Percentiles rank a stretch among this genome's conserved stretches.
Conservation (phyloP, 2,797 vertebrate species). For the Otus scops region DNA sequence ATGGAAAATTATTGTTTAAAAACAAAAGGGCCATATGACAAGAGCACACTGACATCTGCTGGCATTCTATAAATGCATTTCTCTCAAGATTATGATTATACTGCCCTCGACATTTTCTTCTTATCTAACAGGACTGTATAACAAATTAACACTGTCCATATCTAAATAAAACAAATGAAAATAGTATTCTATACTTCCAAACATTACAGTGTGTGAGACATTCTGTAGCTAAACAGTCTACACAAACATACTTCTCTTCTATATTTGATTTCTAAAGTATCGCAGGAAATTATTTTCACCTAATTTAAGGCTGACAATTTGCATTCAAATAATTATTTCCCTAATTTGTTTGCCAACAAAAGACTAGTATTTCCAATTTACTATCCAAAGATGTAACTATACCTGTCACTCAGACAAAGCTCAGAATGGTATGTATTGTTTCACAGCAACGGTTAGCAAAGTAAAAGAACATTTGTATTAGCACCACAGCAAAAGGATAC, state of each 20-base stretch:
- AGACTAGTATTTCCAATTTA: background rate
- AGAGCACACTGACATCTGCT: constrained; percentile 80
- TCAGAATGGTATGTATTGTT: background rate
- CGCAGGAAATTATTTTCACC: background rate
- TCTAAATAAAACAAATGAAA: background rate
- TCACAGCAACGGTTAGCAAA: background rate
- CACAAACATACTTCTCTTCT: background rate
- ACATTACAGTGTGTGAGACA: background rate
- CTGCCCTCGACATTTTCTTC: background rate
- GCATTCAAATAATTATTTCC: background rate
- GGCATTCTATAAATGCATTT: constrained; percentile 51
- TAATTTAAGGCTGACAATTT: background rate
- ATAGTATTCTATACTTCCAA: background rate
- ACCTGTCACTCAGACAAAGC: background rate
- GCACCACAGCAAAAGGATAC: background rate
- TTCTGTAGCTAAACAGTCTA: background rate
- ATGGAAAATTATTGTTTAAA: background rate
- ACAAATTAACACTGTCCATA: background rate
- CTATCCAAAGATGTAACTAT: background rate
- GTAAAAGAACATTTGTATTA: background rate
- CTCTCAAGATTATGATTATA: background rate
- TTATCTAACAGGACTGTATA: background rate
- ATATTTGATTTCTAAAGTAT: background rate
- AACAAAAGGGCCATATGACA: constrained; percentile 38
- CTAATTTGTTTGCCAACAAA: background rate